Evolutionary conservation across 2,888 invertebrate genomes (phyloP), one percentile per base, ranked within the genome.

Genomic region (Agrochola macilenta): DNA sequence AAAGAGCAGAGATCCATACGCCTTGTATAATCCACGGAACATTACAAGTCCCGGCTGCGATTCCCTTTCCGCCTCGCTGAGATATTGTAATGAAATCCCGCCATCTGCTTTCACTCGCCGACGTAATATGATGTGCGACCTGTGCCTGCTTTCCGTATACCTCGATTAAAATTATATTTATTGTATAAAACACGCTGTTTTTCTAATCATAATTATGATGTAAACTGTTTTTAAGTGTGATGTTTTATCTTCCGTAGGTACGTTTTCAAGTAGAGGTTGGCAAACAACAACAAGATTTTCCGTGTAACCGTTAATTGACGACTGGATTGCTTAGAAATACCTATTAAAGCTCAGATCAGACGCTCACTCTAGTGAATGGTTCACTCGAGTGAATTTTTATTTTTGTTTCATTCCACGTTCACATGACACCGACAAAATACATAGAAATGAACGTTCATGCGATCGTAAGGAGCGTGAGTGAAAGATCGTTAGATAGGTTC

Each of bases 81-180:
- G 92, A 94, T 95, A 95, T 95, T 95, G 95, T 95, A 95, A 95
- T 95, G 95, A 95, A 95, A 95, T 95, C 94, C 93, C 91, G 92
- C 95, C 95, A 95, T 95, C 95, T 95, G 96, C 94, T 95, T 95
- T 95, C 94, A 94, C 93, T 95, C 94, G 91, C 91, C 91, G 89
- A 88, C 81, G 92, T 93, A 93, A 93, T 93, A 93, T 93, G 94
- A 94, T 91, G 91, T 93, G 93, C 91, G 92, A 93, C 91, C 90
- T 89, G 91, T 74, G 90, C 89, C 93, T 93, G 93, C 88, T 93
- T 92, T 91, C 91, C 91, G 91, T 93, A 91, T 89, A 91, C 86
- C 90, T 90, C 87, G 88, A 91, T 91, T 91, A 89, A 91, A 92
- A 90, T 92, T 89, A 90, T 91, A 90, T 88, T 84, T 88, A 88